Evolutionary conservation across 2,888 invertebrate species (phyloP).

Genomic region (Minunthozetes semirufus): DNA sequence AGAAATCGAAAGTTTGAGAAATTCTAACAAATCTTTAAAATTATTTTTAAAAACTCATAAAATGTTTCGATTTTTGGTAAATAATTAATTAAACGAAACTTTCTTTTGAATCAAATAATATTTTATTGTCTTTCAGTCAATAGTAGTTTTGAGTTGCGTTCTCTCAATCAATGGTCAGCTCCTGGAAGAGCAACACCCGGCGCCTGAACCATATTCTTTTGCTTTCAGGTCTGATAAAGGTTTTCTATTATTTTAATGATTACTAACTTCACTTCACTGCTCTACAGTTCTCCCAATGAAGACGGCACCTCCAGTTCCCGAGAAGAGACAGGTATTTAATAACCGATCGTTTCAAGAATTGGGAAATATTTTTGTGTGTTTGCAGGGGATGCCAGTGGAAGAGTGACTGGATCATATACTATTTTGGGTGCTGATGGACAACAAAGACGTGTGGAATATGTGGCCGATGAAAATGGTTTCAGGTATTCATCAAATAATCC

Average conservation of each 20-base stretch:
- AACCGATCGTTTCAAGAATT: background rate
- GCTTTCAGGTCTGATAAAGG: constrained; percentile 23
- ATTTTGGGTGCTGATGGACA: constrained; percentile 35
- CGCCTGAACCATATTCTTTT: constrained; percentile 33
- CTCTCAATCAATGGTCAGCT: background rate
- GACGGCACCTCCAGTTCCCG: constrained; percentile 28
- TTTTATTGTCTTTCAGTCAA: background rate
- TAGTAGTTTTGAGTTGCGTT: constrained; percentile 6
- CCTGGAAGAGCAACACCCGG: constrained; percentile 31
- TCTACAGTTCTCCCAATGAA: constrained; percentile 29
- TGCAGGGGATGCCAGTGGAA: constrained; percentile 33
- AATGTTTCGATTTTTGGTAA: constrained; percentile 1
- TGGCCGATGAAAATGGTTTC: constrained; percentile 36
- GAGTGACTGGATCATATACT: constrained; percentile 32
- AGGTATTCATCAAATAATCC: constrained; percentile 20
- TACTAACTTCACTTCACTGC: background rate
- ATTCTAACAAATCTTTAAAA: background rate
- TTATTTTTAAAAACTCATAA: background rate
- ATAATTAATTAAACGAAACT: background rate
- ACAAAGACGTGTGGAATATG: constrained; percentile 33
- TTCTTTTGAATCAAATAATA: background rate
- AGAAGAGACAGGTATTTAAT: constrained; percentile 29
- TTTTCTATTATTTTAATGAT: background rate
- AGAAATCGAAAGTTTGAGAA: background rate
- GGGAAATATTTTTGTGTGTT: background rate